Conservation (phyloP, 2,113 vertebrate species). For the Megaceryle maxima region DNA sequence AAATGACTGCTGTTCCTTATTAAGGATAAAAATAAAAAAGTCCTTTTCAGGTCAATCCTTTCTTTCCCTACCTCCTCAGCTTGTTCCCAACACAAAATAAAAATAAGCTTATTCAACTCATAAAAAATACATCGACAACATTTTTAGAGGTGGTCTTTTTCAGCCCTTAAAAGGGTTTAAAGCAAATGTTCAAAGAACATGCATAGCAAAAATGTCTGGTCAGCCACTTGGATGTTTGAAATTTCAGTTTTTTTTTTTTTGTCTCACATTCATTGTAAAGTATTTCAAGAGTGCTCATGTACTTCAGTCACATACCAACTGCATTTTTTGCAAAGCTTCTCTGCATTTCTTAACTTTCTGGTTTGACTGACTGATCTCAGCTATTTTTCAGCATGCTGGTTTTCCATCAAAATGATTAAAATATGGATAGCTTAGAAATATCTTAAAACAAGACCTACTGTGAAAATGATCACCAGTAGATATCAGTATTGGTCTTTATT, state of each 20-base stretch:
- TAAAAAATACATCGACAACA: rapidly evolving
- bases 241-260: neutral
- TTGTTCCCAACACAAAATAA: neutral
- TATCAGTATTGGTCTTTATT: neutral
- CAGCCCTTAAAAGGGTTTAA: neutral
- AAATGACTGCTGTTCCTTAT: neutral
- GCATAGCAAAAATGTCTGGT: neutral
- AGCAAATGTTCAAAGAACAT: neutral
- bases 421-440: neutral
- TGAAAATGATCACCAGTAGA: neutral
- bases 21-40: neutral
- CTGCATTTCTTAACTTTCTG: neutral
- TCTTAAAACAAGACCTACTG: neutral
- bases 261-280: neutral
- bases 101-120: neutral
- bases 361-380: neutral
- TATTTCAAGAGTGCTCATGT: neutral
- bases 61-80: neutral
- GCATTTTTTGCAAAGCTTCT: neutral
- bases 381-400: neutral
- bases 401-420: neutral
- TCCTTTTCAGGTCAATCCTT: neutral
- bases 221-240: neutral
- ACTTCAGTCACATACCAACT: neutral
- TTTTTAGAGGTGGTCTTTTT: neutral